Evolutionary conservation across 2,113 vertebrate genomes (phyloP), one percentile per base, ranked within the genome.

Genomic region (Phalacrocorax pelagicus): DNA sequence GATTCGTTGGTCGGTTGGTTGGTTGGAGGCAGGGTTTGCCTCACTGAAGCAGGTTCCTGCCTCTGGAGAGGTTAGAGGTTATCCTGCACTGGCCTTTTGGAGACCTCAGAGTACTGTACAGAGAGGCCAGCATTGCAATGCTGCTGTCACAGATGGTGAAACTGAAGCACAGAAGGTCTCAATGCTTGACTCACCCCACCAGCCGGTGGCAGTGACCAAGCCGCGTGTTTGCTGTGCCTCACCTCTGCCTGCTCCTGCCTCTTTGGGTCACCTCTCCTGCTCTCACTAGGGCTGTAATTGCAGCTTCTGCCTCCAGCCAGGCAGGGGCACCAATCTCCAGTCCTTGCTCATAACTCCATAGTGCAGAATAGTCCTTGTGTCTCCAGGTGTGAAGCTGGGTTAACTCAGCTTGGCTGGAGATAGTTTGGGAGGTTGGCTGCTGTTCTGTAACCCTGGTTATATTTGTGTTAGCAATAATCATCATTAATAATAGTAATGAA

Each of bases 341-440:
- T 36, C 61, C 61, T 79, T 58, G 22, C 63, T 59, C 27, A 59
- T n/a, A 38, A 27, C 24, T 46, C 27, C 19, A 0, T 30, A 13
- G 15, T 6, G n/a, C 27, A 78, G 23, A 38, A 22, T 4, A 17
- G 54, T 73, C 72, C 61, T 58, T 24, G 21, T 19, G 63, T 29
- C 58, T 38, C 54, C 0, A 0, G 9, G 18, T 36, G 55, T 32
- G 73, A 51, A 40, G 38, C 57, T 65, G 73, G 29, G n/a, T 27
- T 44, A 49, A 15, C 49, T 80, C 52, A 51, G 17, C 40, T 66
- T 0, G 0, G 20, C 66, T 70, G 38, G 13, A 0, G 1, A 10
- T 16, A 34, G 19, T 40, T 34, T 1, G 1, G 24, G 49, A 32
- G 54, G 21, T 22, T 49, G 65, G 51, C 59, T 67, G 54, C 52